Evolutionary conservation across 2,888 invertebrate species (phyloP), one percentile per base, ranked within the genome.

Genomic region (Gordius sp.): DNA sequence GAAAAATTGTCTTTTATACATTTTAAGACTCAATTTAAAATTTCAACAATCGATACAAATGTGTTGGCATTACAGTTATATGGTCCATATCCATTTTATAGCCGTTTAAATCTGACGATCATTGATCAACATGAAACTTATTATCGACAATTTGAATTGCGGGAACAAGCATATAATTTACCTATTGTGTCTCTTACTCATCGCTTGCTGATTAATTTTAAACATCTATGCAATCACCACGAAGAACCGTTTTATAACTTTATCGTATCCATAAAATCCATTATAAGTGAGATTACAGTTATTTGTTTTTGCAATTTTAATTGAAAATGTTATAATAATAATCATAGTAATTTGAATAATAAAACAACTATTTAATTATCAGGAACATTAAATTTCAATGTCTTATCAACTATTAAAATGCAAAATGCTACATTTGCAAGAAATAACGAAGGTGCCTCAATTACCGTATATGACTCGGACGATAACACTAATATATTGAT

Each of bases 111-210:
- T n/a, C 20, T 47, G 13, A 23, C 8, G 23, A n/a, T 47, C 20
- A 20, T 47, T 4, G 47, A 47, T 20, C 47, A 47, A 4, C 20
- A 18, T 47, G n/a, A 47, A 47, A n/a, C 47, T n/a, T 47, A 47
- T 47, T 18, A 33, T 13, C 39, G 39, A 8, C 8, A 13, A 13
- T 13, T 33, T n/a, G 39, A 33, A 8, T 8, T 33, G 8, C 8
- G 39, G 8, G 20, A 47, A 20, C 4, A 4, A n/a, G 4, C 4
- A 20, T 4, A 8, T n/a, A 20, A 47, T 47, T n/a, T 47, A 4
- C 47, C 47, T 4, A 18, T 47, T 47, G 4, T 47, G 4, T 47
- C 47, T 8, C 8, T 47, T 20, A 47, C 47, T n/a, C 20, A 23
- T 13, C 8, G n/a, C n/a, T 33, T 33, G n/a, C 8, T 13, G 8